Evolutionary conservation across 1,140 invertebrate species (phyloP), one percentile per base, ranked within the genome.

Genomic region (Ceratina australensis): DNA sequence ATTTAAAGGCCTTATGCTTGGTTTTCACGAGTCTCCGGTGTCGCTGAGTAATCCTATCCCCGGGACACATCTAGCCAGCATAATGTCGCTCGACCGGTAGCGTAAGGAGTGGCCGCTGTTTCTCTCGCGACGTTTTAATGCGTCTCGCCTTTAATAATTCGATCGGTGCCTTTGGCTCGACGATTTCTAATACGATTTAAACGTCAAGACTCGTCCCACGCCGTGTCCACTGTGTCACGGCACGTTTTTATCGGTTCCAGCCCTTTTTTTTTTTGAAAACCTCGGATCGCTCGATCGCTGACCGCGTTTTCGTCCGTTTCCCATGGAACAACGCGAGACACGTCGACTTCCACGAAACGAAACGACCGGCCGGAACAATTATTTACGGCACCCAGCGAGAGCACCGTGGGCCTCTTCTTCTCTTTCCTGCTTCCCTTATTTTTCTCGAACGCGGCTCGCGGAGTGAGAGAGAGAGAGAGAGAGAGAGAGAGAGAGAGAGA

Each of bases 11-110:
- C 87, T 89, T 84, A 85, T 85, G 80, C 84, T 89, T 84, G 81
- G 87, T 89, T 90, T 89, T 88, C 88, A 89, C 88, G 85, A 89
- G 89, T 89, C 86, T 89, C 89, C 85, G 87, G 81, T 90, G 87
- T 87, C 88, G 83, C 80, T 82, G 86, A 89, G 87, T 89, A 89
- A 89, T 89, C 84, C 86, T 89, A 90, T 89, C 86, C 85, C 50
- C 72, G 72, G 33, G 79, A 81, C 83, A 86, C 85, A 86, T 89
- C 86, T 82, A 86, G 86, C 81, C 83, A 81, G 76, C 87, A 84
- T 85, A 87, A 86, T 84, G 87, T 87, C 82, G 84, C 78, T 81
- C 81, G 86, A 90, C 89, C 86, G 86, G 88, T 88, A 89, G 83
- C 86, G 67, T 82, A 71, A 87, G 82, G 64, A 81, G 13, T 42